Evolutionary conservation across 2,797 vertebrate species (phyloP), one percentile per base, ranked within the genome.

Genomic region (Decapterus maruadsi): DNA sequence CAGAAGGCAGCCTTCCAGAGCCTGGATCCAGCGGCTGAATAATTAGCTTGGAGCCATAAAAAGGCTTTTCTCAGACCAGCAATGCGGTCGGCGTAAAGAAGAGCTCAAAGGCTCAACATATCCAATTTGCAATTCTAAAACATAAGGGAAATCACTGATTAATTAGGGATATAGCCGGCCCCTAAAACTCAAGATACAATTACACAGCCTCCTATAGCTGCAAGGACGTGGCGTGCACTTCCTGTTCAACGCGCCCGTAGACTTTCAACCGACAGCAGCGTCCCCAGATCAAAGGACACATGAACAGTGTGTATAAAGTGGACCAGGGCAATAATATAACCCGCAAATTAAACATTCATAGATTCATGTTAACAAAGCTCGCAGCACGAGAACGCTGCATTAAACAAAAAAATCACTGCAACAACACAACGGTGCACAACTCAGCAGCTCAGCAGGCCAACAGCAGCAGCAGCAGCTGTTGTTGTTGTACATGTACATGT

Each of bases 31-130:
- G 31, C 36, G 79, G 81, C 81, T 89, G 87, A 86, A 91, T 93
- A 92, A 93, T 92, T 88, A 93, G 84, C 90, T 81, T 31, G 59
- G 42, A 90, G 90, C 80, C 61, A 90, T 85, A 78, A 87, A 87
- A 63, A 84, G 72, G 61, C 68, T 67, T 67, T 82, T 26, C 77
- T 82, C 70, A 75, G 84, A 87, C 82, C 86, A 90, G 60, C 69
- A 69, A 75, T 60, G 76, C 79, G 84, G 78, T 81, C 67, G 74
- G 80, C 59, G 74, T 79, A 83, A 89, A 84, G 83, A 91, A 80
- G 80, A 82, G 80, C 88, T 91, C 87, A 88, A 82, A 92, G 82
- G 81, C 82, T 88, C 84, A 84, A 86, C 77, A 79, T 85, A 63
- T 85, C 82, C 66, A 77, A 90, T 90, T 90, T 86, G 77, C 85